phyloP scores from a whole-genome alignment of 2,888 invertebrate species.

The Teleogryllus oceanicus region DNA sequence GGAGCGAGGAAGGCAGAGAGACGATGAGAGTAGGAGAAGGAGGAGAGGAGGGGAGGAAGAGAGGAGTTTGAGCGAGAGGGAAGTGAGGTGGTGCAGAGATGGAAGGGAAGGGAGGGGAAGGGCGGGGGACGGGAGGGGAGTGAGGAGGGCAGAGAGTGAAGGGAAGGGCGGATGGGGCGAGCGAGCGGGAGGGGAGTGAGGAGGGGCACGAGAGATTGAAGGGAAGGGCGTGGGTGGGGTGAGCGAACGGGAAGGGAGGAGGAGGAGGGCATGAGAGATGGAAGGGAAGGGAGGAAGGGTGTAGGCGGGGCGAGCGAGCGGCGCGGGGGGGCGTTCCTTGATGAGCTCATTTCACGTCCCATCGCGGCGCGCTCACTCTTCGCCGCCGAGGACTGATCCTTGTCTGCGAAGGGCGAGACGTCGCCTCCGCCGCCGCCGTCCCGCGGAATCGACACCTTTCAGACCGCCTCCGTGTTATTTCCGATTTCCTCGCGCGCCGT shows the following conservation, averaged over 20 bases:
- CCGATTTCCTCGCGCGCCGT: not conserved
- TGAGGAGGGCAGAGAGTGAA: too few species aligned
- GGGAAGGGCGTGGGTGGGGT: not conserved
- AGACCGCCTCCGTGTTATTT: not conserved
- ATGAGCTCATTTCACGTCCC: slow-evolving; percentile 3
- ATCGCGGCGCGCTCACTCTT: slow-evolving; percentile 9
- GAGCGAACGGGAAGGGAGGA: too few species aligned
- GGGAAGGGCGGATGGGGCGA: too few species aligned
- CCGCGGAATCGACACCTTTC: not conserved
- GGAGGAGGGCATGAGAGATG: not conserved
- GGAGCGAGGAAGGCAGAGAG: too few species aligned
- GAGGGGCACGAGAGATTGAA: not conserved
- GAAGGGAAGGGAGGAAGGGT: not conserved
- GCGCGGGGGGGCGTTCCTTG: not conserved
- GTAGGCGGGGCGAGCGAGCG: not conserved
- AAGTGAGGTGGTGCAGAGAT: too few species aligned
- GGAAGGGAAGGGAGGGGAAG: too few species aligned
- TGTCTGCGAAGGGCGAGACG: not conserved
- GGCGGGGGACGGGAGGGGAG: too few species aligned
- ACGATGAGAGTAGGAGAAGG: too few species aligned
- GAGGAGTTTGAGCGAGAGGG: too few species aligned
- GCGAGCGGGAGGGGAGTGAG: too few species aligned
- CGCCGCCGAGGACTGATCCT: slow-evolving; percentile 6
- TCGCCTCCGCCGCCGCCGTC: not conserved
- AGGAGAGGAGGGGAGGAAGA: too few species aligned